Evolutionary conservation across 2,113 vertebrate species (phyloP), one percentile per base, ranked within the genome.

Genomic region (Eudyptes chrysolophus): DNA sequence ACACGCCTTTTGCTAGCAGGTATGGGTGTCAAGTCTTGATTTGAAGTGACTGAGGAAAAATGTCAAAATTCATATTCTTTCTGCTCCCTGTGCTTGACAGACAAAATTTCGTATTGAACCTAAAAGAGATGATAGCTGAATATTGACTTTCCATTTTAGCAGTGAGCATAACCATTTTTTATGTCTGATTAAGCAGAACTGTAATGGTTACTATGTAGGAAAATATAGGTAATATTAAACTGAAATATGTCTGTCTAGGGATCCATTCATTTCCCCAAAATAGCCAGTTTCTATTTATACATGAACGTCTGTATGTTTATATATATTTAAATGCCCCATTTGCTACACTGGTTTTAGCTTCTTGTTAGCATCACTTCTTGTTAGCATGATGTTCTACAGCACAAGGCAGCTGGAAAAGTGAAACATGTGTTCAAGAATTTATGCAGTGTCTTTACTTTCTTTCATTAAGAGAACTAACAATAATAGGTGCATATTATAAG

Each of bases 331-430:
- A 98, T 98, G 98, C 97, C 96, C 97, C 98, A 98, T 98, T 98
- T 98, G 98, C 98, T 98, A 95, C 96, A 96, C 98, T 97, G 97
- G 97, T 97, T 98, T 98, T 98, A 98, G 97, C 98, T 98, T 98
- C 98, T 98, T 98, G 98, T 98, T 98, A 98, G 98, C 94, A 98
- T 98, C 98, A 98, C 88, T 98, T 98, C 98, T 98, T 94, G 96
- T 99, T 98, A 99, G 94, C 84, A n/a, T 99, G 98, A 99, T 95
- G 96, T 97, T 98, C 97, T 95, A 92, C 98, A 98, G 98, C 83
- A 77, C 96, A 95, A 90, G 97, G 98, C 98, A 97, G 97, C 94
- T 97, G 95, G 96, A 97, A 98, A 98, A 98, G 97, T 92, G 96
- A 97, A 98, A 97, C 98, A 98, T 97, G 95, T 98, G 97, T 96